phyloP scores from a whole-genome alignment of 1,140 invertebrate species.

The Polyergus mexicanus region DNA sequence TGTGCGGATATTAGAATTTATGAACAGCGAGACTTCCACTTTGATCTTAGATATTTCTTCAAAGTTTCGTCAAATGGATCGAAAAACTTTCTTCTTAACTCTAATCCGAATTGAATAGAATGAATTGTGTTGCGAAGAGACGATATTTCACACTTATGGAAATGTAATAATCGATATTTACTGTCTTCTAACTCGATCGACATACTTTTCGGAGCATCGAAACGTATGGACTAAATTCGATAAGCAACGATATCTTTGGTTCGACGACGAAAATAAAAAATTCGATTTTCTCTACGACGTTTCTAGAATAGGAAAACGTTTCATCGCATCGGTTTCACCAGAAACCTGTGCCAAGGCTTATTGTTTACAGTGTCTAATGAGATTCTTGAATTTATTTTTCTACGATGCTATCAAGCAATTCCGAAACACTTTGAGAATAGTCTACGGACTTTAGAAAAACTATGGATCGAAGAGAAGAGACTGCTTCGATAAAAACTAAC shows the following conservation, averaged over 20 bases:
- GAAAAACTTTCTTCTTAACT: neutral
- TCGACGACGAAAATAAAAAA: neutral
- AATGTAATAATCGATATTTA: conserved; percentile 31
- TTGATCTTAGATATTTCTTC: neutral
- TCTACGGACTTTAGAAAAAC: neutral
- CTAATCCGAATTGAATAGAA: neutral
- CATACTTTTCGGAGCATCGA: neutral
- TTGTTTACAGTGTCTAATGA: conserved; percentile 59
- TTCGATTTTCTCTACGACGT: neutral
- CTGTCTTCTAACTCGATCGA: neutral
- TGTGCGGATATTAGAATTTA: conserved; percentile 1
- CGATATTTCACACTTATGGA: neutral
- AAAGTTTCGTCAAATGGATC: neutral
- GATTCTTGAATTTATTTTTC: neutral
- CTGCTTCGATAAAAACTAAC: neutral
- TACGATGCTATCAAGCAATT: neutral
- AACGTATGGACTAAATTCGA: neutral
- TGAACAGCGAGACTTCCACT: neutral
- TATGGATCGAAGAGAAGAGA: neutral
- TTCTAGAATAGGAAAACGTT: neutral
- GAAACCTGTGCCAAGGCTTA: conserved; percentile 32
- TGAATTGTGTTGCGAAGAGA: neutral
- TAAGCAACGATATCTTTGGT: neutral
- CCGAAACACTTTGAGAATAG: neutral
- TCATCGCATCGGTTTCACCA: conserved; percentile 17